Base-by-base conservation (phyloP, 2,888 invertebrate species). In the Polymixis flavicincta region DNA sequence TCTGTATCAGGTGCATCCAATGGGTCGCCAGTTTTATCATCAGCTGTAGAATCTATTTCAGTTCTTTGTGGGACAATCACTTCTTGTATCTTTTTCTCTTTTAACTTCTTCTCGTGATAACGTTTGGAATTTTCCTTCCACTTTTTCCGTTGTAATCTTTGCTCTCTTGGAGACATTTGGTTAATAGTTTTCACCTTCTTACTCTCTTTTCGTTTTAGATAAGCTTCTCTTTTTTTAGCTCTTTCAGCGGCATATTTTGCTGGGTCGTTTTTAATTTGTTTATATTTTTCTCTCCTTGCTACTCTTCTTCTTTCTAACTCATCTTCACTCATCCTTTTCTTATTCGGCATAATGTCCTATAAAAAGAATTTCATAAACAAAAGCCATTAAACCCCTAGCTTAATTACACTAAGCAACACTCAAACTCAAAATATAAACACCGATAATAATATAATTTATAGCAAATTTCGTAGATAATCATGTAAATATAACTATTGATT, bases 1-100 rank as follows among this genome's bases (percentile, higher is more conserved):
- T 68, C 68, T 68, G 59, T 48, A 68, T 68, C 68, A 45, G 68
- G 59, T 68, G 68, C 45, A 68, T 68, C 48, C 57, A 68, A 68
- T 28, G 68, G 25, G 68, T 68, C 25, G 68, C 68, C 57, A 57
- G 45, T 68, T 68, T 67, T 42, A 67, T 55, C 67, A 67, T 67
- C 67, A 67, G 55, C 42, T 67, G 55, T 55, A 67, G 67, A 55
- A 55, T 42, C 55, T 55, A 57, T 55, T 55, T 67, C 55, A 67
- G 67, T 55, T 67, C 42, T 67, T 67, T 67, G 55, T 55, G 14
- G 28, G 17, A 55, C 55, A 54, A 67, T 67, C 17, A 67, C 67
- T 67, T 61, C 42, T 61, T 48, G 48, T 45, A 45, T 45, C 45
- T 45, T 45, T 45, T 45, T 45, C 45, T 45, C 45, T 45, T 45